A percentile compares a stretch with the other conserved stretches of the same genome.
phyloP scores from a whole-genome alignment of 2,888 invertebrate genomes.

The Stenchaetothrips biformis region DNA sequence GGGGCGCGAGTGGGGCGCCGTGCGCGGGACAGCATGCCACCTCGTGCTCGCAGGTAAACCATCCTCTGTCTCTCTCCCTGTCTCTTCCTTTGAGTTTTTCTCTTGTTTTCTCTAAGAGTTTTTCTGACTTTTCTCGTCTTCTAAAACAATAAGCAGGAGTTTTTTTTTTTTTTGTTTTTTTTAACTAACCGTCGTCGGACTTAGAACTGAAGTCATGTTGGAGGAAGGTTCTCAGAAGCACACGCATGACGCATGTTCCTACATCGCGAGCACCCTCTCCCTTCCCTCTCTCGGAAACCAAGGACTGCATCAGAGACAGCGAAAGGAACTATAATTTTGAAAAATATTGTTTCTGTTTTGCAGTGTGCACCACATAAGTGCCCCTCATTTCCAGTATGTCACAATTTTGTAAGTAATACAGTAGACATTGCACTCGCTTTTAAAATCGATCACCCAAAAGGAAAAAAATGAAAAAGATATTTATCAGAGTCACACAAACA shows the following conservation, averaged over 20 bases:
- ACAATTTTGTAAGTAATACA: slow-evolving; percentile 22
- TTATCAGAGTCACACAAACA: background rate
- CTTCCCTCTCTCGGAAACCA: background rate
- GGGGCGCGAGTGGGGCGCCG: slow-evolving; percentile 52
- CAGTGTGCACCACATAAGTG: slow-evolving; percentile 19
- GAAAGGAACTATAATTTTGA: background rate
- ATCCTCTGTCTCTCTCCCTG: background rate
- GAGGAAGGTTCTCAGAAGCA: slow-evolving; percentile 15
- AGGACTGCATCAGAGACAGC: background rate
- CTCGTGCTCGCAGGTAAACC: slow-evolving; percentile 57
- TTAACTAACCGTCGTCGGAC: background rate
- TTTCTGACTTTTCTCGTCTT: background rate
- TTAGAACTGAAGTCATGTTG: background rate
- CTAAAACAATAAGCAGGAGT: background rate
- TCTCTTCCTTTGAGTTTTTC: background rate
- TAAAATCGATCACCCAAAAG: background rate
- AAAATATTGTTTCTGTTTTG: slow-evolving; percentile 15
- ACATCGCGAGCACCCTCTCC: background rate
- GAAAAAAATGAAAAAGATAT: background rate
- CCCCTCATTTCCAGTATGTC: slow-evolving; percentile 18
- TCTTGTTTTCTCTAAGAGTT: background rate
- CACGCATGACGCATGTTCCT: no score
- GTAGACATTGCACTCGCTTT: slow-evolving; percentile 15
- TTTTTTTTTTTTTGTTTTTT: background rate
- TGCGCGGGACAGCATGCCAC: slow-evolving; percentile 55